phyloP scores from a whole-genome alignment of 1,140 invertebrate species.

The Brachionus asplanchnoidis region DNA sequence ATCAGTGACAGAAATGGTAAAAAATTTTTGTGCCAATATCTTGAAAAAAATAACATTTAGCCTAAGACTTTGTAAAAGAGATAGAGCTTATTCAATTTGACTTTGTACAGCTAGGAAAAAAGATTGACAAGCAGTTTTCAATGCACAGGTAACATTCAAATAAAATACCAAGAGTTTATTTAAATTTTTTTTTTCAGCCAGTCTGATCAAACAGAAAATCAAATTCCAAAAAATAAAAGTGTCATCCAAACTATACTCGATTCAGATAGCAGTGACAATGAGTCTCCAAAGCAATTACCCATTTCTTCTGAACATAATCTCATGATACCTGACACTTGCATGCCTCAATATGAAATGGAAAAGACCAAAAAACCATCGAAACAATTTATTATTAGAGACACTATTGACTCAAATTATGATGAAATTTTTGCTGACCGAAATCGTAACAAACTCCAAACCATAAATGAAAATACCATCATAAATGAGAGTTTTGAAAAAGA shows the following conservation, averaged over 20 bases:
- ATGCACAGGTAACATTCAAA: not conserved
- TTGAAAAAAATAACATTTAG: not conserved
- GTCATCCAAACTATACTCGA: not conserved
- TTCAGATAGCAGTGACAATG: conserved; percentile 8
- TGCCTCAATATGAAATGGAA: not conserved
- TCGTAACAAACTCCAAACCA: not conserved
- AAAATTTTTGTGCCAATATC: not conserved
- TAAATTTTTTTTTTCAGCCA: not conserved
- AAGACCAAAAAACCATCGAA: not conserved
- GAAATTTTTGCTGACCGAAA: not conserved
- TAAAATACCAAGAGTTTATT: not conserved
- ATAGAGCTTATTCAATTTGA: conserved; percentile 37
- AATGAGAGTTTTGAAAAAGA: conserved; percentile 32
- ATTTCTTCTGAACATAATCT: not conserved
- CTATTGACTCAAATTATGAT: not conserved
- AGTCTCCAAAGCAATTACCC: not conserved
- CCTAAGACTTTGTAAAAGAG: conserved; percentile 31
- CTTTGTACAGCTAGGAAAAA: conserved; percentile 13
- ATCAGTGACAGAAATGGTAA: conserved; percentile 37
- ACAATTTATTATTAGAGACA: not conserved
- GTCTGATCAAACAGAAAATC: not conserved
- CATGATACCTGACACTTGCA: conserved; percentile 12
- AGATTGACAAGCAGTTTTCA: conserved; percentile 10
- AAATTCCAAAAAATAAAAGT: not conserved
- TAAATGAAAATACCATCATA: conserved; percentile 7